Conservation (phyloP, 2,113 vertebrate genomes). For the Hippocampus zosterae region DNA sequence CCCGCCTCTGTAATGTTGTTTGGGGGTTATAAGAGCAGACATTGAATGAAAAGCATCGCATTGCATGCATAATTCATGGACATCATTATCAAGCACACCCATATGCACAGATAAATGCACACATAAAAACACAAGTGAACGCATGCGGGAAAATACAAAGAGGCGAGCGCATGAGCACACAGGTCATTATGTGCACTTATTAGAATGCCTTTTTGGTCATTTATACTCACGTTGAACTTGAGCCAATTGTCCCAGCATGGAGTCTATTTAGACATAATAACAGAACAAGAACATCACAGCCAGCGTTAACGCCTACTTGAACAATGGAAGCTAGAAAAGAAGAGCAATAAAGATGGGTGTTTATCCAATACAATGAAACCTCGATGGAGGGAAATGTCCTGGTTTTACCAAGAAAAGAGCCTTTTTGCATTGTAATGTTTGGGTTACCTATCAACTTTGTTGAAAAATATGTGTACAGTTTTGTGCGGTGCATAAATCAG, state of each 20-base stretch:
- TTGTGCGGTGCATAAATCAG: background rate
- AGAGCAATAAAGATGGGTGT: conserved; percentile 27
- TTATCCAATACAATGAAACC: conserved; percentile 39
- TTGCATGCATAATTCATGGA: conserved; percentile 68
- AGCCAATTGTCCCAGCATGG: conserved; percentile 61
- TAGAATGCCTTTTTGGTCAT: conserved; percentile 58
- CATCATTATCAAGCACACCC: conserved; percentile 67
- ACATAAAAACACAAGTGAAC: conserved; percentile 41
- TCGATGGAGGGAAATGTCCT: conserved; percentile 18
- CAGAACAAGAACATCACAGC: conserved; percentile 50
- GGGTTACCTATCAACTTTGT: background rate
- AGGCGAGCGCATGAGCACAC: conserved; percentile 23
- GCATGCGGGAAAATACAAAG: conserved; percentile 40
- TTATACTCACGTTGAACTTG: conserved; percentile 52
- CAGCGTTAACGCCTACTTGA: conserved; percentile 9
- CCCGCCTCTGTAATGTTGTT: conserved; percentile 65
- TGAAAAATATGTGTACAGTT: too few species aligned
- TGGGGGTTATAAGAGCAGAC: conserved; percentile 59
- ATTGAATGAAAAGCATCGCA: conserved; percentile 71
- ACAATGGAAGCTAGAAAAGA: conserved; percentile 10
- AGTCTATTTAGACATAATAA: conserved; percentile 49
- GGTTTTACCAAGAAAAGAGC: conserved; percentile 1
- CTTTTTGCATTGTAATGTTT: too few species aligned
- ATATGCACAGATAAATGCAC: conserved; percentile 50
- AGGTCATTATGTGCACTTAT: conserved; percentile 57